Evolutionary conservation across 2,113 vertebrate species (phyloP), one percentile per base, ranked within the genome.

Genomic region (Galeopterus variegatus): DNA sequence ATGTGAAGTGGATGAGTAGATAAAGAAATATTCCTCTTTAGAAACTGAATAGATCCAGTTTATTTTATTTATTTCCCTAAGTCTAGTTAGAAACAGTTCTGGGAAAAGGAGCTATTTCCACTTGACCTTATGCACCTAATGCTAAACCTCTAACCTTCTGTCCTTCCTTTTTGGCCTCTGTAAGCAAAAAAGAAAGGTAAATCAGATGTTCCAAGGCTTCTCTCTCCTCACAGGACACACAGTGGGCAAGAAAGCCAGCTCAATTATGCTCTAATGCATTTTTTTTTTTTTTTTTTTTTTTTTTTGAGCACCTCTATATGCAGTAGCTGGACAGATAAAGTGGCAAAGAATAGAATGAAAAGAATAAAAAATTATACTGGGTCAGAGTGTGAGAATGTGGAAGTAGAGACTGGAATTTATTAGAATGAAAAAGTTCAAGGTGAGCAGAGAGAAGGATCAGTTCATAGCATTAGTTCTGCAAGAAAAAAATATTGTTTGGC

Each of bases 191-290:
- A 73, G 21, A 5, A 48, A 92, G 96, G 64, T 67, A 54, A 19
- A 93, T 81, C 96, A 97, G 93, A 89, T 96, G 88, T 93, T 81
- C n/a, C 48, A 81, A 89, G 36, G 18, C 36, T 94, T 76, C 79
- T 41, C 33, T 93, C 67, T 89, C 58, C 60, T 41, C 41, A 69
- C 2, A 94, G 72, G 50, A 86, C 56, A 67, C 31, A n/a, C 33
- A 90, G 3, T 70, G n/a, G 75, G 62, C 65, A 48, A 52, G 52
- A 23, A 65, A 48, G 21, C 17, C 52, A 52, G 36, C 41, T 90
- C 33, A 64, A 21, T 90, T 79, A 85, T 56, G 88, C 36, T 81
- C 86, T 73, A 65, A 24, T 90, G 52, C 64, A 52, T 85, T 86
- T 69, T 89, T 85, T 94, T 82, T 82, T 82, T 90, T 89, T 85